Conservation (phyloP, 2,888 invertebrate species). For the Campaea margaritaria region DNA sequence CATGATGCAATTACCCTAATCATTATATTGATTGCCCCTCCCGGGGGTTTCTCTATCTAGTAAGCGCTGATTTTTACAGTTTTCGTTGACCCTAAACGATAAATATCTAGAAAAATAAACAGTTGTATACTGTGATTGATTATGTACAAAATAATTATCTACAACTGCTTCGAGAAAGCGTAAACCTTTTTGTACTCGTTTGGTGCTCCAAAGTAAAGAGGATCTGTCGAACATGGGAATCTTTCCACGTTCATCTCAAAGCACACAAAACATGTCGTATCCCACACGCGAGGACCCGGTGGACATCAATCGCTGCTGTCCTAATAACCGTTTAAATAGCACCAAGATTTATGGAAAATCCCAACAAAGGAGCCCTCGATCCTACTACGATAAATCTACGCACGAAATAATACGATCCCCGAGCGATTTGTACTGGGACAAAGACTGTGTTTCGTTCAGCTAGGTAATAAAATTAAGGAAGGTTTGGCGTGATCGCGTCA, state of each 20-base stretch:
- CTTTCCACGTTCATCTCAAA: constrained; percentile 12
- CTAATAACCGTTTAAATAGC: constrained; percentile 83
- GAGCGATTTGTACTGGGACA: constrained; percentile 77
- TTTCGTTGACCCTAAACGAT: no score
- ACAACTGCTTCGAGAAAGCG: no score
- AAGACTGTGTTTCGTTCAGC: constrained; percentile 73
- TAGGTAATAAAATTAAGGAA: constrained; percentile 68
- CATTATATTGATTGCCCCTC: no score
- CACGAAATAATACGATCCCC: constrained; percentile 80
- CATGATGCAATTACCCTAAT: no score
- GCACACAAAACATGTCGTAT: constrained; percentile 50
- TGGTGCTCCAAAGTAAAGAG: neutral
- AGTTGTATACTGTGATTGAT: no score
- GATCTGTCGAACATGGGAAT: constrained; percentile 7
- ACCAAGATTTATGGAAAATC: constrained; percentile 79
- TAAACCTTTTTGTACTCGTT: neutral
- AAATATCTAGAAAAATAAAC: no score
- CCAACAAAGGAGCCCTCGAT: constrained; percentile 79
- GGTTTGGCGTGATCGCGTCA: constrained; percentile 35
- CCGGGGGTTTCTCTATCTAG: no score
- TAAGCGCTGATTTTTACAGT: no score
- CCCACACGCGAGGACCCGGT: constrained; percentile 56
- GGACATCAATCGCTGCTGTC: constrained; percentile 77
- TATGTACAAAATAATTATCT: no score
- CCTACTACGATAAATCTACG: constrained; percentile 80